phyloP scores from a whole-genome alignment of 2,113 vertebrate genomes.

The Collichthys lucidus region DNA sequence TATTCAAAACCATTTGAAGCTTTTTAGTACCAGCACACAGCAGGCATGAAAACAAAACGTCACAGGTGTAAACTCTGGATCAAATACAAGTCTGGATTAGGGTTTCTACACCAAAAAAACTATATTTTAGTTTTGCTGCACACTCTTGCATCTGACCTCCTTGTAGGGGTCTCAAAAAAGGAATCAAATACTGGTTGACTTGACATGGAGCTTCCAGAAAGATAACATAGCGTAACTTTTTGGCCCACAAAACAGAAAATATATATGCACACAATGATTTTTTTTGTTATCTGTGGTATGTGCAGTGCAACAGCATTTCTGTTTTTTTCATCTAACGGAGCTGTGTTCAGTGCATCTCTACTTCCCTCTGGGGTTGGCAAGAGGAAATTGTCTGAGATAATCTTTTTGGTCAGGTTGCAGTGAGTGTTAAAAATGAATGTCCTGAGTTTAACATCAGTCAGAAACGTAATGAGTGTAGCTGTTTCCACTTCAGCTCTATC shows the following conservation, averaged over 20 bases:
- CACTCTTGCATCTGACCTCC: no score
- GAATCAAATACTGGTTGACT: conserved; percentile 22
- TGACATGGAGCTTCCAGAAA: neutral
- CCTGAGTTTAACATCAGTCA: neutral
- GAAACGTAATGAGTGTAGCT: neutral
- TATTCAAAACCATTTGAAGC: no score
- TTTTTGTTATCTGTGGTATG: conserved; percentile 3
- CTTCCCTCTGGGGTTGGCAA: conserved; percentile 51
- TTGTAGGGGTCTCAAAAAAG: conserved; percentile 16
- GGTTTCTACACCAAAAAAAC: no score
- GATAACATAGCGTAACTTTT: neutral
- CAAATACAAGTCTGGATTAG: no score
- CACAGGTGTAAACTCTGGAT: no score
- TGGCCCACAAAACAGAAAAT: conserved; percentile 28
- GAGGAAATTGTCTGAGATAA: conserved; percentile 11
- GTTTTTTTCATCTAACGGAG: neutral
- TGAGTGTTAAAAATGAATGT: neutral
- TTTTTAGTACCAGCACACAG: no score
- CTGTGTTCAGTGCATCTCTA: conserved; percentile 35
- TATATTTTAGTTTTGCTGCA: no score
- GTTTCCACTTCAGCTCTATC: neutral
- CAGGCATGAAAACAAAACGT: no score
- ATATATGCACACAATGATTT: neutral
- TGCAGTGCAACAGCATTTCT: neutral
- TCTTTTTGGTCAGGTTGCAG: neutral